phyloP scores from a whole-genome alignment of 2,888 invertebrate genomes.

The Ornithoptera priamus region DNA sequence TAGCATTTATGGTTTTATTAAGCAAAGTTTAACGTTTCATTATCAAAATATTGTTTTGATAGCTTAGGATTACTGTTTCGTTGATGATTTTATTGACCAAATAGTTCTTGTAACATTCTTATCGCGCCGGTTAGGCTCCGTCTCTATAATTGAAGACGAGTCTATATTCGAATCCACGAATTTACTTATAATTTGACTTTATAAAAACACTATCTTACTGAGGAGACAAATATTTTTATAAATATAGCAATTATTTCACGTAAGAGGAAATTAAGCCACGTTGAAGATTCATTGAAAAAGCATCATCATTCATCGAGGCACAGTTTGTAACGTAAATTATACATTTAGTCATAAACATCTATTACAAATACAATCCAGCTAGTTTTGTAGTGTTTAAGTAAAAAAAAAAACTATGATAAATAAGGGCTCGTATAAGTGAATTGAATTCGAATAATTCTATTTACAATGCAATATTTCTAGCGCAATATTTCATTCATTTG shows the following conservation, averaged over 20 bases:
- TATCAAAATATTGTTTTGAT: conserved; percentile 59
- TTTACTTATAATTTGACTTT: conserved; percentile 15
- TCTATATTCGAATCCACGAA: background rate
- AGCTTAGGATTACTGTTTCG: conserved; percentile 52
- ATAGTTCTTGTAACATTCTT: conserved; percentile 32
- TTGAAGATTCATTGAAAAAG: background rate
- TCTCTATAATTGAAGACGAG: background rate
- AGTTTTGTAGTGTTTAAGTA: background rate
- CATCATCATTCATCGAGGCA: background rate
- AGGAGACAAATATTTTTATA: background rate
- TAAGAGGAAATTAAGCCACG: conserved; percentile 15
- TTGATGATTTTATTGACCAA: conserved; percentile 42
- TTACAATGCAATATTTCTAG: conserved; percentile 35
- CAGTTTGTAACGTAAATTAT: background rate
- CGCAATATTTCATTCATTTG: conserved; percentile 38
- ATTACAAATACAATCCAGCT: background rate
- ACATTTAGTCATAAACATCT: background rate
- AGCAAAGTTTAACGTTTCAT: conserved; percentile 57
- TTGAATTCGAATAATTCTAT: conserved; percentile 10
- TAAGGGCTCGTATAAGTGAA: background rate
- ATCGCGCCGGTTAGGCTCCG: conserved; percentile 23
- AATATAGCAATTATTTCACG: conserved; percentile 4
- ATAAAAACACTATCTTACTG: conserved; percentile 10
- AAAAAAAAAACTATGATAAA: background rate
- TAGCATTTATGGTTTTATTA: conserved; percentile 53